These are phyloP conservation scores for Lathronympha strigana DNA, from an alignment of 2,888 invertebrate genomes.

Conservation along the genomic window DNA sequence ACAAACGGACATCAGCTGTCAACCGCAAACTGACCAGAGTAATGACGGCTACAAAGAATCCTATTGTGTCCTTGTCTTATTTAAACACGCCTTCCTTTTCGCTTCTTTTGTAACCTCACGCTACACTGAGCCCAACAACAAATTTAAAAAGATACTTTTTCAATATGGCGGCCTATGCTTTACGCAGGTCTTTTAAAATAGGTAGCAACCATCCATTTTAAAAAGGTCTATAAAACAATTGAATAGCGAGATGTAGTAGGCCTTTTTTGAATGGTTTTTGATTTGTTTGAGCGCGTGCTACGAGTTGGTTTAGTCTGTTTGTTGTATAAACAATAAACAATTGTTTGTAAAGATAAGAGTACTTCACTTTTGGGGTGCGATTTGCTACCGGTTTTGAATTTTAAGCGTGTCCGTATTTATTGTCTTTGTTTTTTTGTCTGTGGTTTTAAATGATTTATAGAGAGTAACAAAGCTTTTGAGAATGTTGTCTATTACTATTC, in stretches of 20 bases:
- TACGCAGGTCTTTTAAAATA: constrained; percentile 4
- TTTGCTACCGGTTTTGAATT: constrained; percentile 56
- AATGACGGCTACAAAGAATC: constrained; percentile 52
- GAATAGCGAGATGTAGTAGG: background rate
- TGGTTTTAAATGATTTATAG: constrained; percentile 29
- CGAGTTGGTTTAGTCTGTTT: constrained; percentile 38
- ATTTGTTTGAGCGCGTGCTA: constrained; percentile 47
- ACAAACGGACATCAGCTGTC: constrained; percentile 64
- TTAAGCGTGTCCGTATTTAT: constrained; percentile 33
- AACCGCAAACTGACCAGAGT: constrained; percentile 72
- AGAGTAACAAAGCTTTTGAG: background rate
- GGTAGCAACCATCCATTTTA: background rate
- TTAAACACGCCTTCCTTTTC: constrained; percentile 16
- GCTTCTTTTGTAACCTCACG: constrained; percentile 20
- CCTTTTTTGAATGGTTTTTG: constrained; percentile 16
- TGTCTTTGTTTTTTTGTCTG: constrained; percentile 26
- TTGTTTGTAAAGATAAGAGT: constrained; percentile 44
- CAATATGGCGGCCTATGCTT: background rate
- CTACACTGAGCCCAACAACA: background rate
- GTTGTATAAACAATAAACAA: constrained; percentile 36
- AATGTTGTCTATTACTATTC: background rate
- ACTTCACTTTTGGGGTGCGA: constrained; percentile 53
- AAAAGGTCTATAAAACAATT: constrained; percentile 18
- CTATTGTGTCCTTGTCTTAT: constrained; percentile 29
- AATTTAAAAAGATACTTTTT: background rate